Base-by-base conservation (phyloP, 2,113 vertebrate species). In the Amphilophus citrinellus region DNA sequence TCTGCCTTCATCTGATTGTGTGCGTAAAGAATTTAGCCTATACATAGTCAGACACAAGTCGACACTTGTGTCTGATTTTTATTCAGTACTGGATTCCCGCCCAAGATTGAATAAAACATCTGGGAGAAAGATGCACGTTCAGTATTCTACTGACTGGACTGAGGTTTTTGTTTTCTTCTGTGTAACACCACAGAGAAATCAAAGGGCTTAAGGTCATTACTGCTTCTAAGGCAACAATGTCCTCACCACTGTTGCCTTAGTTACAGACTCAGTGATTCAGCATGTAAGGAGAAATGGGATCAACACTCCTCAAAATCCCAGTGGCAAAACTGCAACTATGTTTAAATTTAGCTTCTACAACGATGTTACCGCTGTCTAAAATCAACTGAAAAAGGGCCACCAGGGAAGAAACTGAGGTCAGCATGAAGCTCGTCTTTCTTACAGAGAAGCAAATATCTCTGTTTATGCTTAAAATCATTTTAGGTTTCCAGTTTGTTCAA, bases 131-230 rank as follows among this genome's bases (percentile, higher is more conserved):
- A 15, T 17, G 20, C 59, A 32, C 42, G 27, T 65, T 78, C 22
- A 3, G 65, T 90, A 76, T 89, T 89, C 65, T 22, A 35, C 65
- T 39, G 61, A 42, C 60, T 13, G 7, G 22, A 17, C n/a, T 1
- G 14, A 58, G 65, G 71, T 53, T 87, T 79, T 85, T 60, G 50
- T 87, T 85, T 76, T 61, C 22, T 82, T 39, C 50, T 71, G 35
- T 83, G 42, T 60, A 44, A 76, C 77, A 68, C 44, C 73, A 35
- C 84, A 20, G 88, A 84, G 80, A 86, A 88, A 82, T 88, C 58
- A 88, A 87, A 88, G 84, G 63, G 76, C 85, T 86, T 83, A 58
- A 86, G 87, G 85, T 92, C 83, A 89, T 92, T 83, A 47, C 50
- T 63, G 83, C 76, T 88, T 83, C 79, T 71, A 61, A 76, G 78